Percentiles rank a stretch among this genome's conserved stretches.
These are phyloP conservation scores for Rhynchotus rufescens DNA, from an alignment of 2,797 vertebrate species.

Conservation along the genomic window DNA sequence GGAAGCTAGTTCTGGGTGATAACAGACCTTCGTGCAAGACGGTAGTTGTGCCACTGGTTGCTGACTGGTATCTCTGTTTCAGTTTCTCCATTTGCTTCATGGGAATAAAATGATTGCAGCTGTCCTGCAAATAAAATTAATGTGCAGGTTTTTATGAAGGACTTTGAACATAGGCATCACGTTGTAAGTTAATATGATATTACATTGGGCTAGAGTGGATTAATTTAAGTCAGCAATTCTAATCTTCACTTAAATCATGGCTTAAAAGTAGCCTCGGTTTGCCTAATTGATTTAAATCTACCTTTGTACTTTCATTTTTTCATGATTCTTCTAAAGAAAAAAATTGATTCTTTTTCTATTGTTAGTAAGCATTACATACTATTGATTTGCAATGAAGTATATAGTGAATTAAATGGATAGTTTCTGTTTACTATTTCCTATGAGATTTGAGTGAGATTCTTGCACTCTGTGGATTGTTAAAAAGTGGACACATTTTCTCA, in stretches of 20 bases:
- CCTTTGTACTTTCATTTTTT: not conserved
- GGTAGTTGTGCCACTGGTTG: not conserved
- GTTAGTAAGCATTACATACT: not conserved
- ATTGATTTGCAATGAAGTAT: constrained; percentile 23
- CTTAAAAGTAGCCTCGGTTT: constrained; percentile 1
- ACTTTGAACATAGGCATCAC: not conserved
- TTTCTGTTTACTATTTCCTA: not conserved
- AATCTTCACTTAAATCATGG: not conserved
- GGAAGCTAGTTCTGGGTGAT: not conserved
- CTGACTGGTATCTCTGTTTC: not conserved
- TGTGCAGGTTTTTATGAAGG: not conserved
- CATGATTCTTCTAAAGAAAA: constrained; percentile 29
- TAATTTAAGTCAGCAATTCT: constrained; percentile 18
- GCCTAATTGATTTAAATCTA: constrained; percentile 46
- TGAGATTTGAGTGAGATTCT: not conserved
- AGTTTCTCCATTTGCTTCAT: not conserved
- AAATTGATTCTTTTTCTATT: constrained; percentile 25
- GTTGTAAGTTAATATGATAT: not conserved
- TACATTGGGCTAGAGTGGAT: not conserved
- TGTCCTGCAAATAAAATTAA: not conserved
- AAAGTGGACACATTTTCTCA: not conserved
- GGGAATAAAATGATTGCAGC: not conserved
- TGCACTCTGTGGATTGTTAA: not conserved
- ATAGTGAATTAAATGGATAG: constrained; percentile 15
- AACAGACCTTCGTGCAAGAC: not conserved